phyloP scores from a whole-genome alignment of 1,140 invertebrate species.

The Heterodera carotae region DNA sequence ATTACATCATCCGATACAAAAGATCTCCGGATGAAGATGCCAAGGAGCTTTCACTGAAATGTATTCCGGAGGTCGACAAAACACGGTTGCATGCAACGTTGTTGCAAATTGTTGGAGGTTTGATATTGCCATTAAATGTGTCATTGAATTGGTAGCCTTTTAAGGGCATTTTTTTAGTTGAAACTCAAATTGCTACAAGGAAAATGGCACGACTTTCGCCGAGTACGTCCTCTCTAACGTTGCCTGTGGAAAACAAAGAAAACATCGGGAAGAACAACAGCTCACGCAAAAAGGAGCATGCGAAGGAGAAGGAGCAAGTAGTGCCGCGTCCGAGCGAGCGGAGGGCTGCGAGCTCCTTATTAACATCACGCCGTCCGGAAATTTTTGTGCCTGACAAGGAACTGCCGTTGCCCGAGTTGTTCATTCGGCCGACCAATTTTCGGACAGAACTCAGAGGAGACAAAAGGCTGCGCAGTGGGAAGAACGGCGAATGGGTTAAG shows the following conservation, averaged over 20 bases:
- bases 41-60: background rate
- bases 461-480: slow-evolving; percentile 5
- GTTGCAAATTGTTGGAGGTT: background rate
- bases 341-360: too few species aligned
- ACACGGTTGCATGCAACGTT: background rate
- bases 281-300: too few species aligned
- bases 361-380: too few species aligned
- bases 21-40: background rate
- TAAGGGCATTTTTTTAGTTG: background rate
- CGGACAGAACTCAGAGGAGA: background rate
- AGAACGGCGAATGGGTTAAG: slow-evolving; percentile 28
- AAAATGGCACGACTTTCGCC: too few species aligned
- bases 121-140: background rate
- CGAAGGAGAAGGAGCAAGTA: too few species aligned
- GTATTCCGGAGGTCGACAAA: background rate
- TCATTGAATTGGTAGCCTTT: background rate
- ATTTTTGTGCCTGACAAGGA: background rate
- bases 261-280: too few species aligned
- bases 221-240: too few species aligned
- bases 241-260: too few species aligned
- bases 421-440: background rate
- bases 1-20: background rate
- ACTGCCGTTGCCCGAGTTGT: background rate
- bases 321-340: too few species aligned
- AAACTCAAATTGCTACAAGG: background rate